Conservation (phyloP, 2,113 vertebrate genomes). For the Clarias magur region DNA sequence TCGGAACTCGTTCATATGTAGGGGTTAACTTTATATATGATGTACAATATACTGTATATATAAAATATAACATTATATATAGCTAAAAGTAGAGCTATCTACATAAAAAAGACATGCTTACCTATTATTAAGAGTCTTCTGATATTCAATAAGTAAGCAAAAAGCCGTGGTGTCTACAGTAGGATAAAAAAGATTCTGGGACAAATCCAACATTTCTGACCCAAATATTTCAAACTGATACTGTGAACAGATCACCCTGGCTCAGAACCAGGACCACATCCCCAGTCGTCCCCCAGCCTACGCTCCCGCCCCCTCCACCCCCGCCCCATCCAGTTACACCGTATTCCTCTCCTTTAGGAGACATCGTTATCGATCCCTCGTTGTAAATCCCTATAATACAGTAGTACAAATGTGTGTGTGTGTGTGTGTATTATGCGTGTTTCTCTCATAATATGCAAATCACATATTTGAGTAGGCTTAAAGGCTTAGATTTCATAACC, state of each 20-base stretch:
- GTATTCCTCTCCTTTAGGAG: not conserved
- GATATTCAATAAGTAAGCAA: slow-evolving; percentile 10
- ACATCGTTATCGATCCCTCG: not conserved
- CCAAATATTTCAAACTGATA: not conserved
- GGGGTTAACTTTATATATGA: too few species aligned
- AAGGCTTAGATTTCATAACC: slow-evolving; percentile 5
- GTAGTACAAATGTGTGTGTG: not conserved
- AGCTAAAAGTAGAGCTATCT: not conserved
- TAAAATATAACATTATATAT: not conserved
- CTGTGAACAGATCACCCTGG: slow-evolving; percentile 1
- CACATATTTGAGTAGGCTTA: slow-evolving; percentile 14
- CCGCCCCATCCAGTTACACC: not conserved
- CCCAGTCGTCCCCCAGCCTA: not conserved
- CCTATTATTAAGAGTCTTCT: not conserved
- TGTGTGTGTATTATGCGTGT: not conserved
- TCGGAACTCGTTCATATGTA: too few species aligned
- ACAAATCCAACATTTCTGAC: not conserved
- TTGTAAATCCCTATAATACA: not conserved
- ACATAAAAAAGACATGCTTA: not conserved
- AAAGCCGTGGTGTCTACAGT: not conserved
- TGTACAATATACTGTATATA: too few species aligned
- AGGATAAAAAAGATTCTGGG: slow-evolving; percentile 5
- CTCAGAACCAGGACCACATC: not conserved
- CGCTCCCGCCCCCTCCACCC: not conserved
- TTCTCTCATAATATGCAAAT: slow-evolving; percentile 24